Base-by-base conservation (phyloP, 2,113 vertebrate species). In the Neogobius melanostomus region DNA sequence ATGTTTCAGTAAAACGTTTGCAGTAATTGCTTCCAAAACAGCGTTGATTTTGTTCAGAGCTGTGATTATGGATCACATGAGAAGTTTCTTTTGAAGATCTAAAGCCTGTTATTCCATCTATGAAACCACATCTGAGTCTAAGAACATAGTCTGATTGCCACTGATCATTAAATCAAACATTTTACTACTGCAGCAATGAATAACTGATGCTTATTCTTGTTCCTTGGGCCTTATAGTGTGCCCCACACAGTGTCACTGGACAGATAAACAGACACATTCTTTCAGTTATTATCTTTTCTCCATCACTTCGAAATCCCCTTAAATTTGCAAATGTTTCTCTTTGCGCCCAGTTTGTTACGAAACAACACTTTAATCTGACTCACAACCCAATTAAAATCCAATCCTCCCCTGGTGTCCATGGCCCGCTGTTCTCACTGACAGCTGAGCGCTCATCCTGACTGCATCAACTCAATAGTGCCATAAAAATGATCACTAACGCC, bases 311-410 rank as follows among this genome's bases (percentile, higher is more conserved):
- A 28, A 28, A 56, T 56, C 53, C 53, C 53, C 53, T 21, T 5
- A 11, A 11, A 11, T 21, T 42, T 42, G 56, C 56, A 42, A 59
- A 59, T 59, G 12, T 66, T 17, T 48, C 69, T 66, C 72, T 16
- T 12, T 72, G 50, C 0, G 6, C 16, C 65, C 66, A 51, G 63
- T 82, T 77, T 76, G 76, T 43, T 52, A 54, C 49, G 57, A 83
- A 76, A 80, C 76, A 64, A 54, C 72, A 64, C 11, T 80, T 70
- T 74, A 84, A 83, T 73, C 73, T 73, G 66, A 11, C 62, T 74
- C 70, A 66, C 75, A 76, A 76, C 0, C 53, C 82, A 88, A 88
- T 89, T 89, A 87, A 84, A 88, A 90, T 81, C 68, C 76, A 82
- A 83, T 84, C 69, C 77, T 84, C 82, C 81, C 79, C 72, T 80